phyloP scores from a whole-genome alignment of 1,140 invertebrate species.

The Rhynchophorus ferrugineus region DNA sequence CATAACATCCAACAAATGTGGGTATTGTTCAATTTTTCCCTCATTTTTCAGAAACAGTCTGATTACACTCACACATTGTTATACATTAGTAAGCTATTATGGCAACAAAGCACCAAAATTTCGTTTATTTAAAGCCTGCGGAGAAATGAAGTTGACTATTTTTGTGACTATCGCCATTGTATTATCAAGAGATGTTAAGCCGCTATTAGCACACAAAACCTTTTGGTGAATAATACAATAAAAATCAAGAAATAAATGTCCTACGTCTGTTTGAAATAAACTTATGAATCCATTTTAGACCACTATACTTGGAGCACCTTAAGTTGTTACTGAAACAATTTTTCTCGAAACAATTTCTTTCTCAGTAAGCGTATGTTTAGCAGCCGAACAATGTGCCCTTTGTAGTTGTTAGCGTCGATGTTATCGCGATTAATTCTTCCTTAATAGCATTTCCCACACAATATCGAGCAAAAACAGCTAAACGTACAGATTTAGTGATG shows the following conservation, averaged over 20 bases:
- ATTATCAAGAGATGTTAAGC: constrained; percentile 4
- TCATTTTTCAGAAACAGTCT: no score
- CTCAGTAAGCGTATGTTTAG: constrained; percentile 8
- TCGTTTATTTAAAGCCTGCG: constrained; percentile 31
- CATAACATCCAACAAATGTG: constrained; percentile 36
- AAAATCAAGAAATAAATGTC: constrained; percentile 29
- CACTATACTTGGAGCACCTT: constrained; percentile 26
- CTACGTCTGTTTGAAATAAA: no score
- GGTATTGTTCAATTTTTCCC: constrained; percentile 33
- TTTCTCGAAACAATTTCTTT: constrained; percentile 17
- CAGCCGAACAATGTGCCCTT: constrained; percentile 3
- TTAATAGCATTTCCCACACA: constrained; percentile 6
- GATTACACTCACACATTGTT: constrained; percentile 38
- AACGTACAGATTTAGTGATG: constrained; percentile 1
- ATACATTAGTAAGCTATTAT: constrained; percentile 33
- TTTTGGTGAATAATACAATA: constrained; percentile 28
- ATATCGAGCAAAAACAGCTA: constrained; percentile 8
- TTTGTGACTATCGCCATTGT: constrained; percentile 24
- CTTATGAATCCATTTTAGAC: constrained; percentile 17
- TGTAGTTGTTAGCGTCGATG: constrained; percentile 5
- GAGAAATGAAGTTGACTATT: constrained; percentile 30
- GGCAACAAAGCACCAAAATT: constrained; percentile 31
- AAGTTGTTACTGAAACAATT: constrained; percentile 27
- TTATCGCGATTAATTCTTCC: constrained; percentile 11
- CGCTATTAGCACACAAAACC: constrained; percentile 11